These are phyloP conservation scores for Limosa lapponica DNA, from an alignment of 2,797 vertebrate species.

Conservation along the genomic window DNA sequence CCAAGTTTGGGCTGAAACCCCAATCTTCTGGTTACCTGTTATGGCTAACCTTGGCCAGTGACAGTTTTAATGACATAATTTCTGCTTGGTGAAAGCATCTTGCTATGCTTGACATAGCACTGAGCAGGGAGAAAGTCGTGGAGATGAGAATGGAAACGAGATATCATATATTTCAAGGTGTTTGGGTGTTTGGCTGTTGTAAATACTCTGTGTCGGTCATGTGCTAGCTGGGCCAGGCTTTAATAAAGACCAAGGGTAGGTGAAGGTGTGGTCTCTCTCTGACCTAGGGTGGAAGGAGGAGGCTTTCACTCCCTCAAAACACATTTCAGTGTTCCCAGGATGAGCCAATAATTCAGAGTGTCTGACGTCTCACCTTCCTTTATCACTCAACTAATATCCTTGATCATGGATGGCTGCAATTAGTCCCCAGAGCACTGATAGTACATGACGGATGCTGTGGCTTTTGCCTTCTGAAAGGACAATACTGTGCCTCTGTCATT, in stretches of 20 bases:
- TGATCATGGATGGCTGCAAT: background rate
- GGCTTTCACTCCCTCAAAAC: background rate
- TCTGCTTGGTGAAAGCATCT: background rate
- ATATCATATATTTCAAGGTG: background rate
- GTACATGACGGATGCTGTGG: background rate
- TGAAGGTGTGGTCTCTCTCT: background rate
- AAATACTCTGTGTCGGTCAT: background rate
- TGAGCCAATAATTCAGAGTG: background rate
- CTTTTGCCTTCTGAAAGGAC: background rate
- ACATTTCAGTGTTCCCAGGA: background rate
- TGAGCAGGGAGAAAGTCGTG: background rate
- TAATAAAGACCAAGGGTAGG: background rate
- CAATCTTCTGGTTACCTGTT: background rate
- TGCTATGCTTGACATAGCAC: background rate
- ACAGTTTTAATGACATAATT: background rate
- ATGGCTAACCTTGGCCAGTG: background rate
- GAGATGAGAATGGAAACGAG: background rate
- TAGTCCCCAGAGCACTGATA: background rate
- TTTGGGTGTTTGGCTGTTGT: background rate
- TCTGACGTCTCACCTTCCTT: constrained; percentile 16
- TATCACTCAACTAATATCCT: background rate
- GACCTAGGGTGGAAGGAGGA: background rate
- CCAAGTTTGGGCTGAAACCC: background rate
- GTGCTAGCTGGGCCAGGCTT: background rate
- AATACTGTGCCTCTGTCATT: background rate